Percentiles rank a stretch among this genome's conserved stretches.
Conservation (phyloP, 2,888 invertebrate genomes). For the Smittia aterrima region DNA sequence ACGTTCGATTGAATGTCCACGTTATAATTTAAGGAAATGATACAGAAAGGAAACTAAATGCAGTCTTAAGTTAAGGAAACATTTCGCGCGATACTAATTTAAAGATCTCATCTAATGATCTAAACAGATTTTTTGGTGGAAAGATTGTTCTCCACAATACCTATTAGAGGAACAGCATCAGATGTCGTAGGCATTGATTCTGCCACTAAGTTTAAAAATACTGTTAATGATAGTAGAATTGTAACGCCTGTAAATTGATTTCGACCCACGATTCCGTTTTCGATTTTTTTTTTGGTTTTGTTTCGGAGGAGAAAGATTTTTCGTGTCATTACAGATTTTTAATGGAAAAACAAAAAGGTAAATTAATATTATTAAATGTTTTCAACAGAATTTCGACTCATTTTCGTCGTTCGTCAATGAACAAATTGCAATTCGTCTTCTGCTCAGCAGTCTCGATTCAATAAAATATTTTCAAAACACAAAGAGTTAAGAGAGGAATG, state of each 20-base stretch:
- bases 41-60: neutral
- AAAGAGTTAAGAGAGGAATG: neutral
- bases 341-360: constrained; percentile 1
- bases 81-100: neutral
- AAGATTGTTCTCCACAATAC: constrained; percentile 53
- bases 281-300: neutral
- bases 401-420: neutral
- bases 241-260: constrained; percentile 36
- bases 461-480: neutral
- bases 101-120: constrained; percentile 6
- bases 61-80: neutral
- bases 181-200: constrained; percentile 92
- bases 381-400: neutral
- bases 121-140: neutral
- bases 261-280: neutral
- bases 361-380: neutral
- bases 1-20: neutral
- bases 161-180: constrained; percentile 80
- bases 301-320: neutral
- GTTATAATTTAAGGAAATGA: neutral
- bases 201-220: constrained; percentile 95
- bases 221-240: constrained; percentile 94
- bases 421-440: neutral
- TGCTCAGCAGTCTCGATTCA: too few species aligned
- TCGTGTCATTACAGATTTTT: neutral